Conservation (phyloP, 2,888 invertebrate genomes). For the Caenorhabditis sp. region DNA sequence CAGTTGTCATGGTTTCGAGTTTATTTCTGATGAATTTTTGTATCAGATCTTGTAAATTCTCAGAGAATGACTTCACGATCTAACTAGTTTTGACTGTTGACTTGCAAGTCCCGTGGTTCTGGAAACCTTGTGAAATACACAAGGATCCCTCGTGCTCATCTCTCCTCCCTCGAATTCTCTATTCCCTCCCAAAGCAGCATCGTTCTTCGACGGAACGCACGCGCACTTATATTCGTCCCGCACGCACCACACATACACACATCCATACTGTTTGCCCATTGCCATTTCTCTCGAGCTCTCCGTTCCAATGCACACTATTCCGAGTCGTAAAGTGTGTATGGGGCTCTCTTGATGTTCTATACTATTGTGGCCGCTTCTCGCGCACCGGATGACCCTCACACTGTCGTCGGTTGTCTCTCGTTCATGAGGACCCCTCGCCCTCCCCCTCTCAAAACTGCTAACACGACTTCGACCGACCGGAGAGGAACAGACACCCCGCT, state of each 20-base stretch:
- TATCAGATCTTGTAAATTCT: no score
- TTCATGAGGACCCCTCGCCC: constrained; percentile 15
- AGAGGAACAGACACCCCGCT: constrained; percentile 42
- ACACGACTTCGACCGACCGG: constrained; percentile 44
- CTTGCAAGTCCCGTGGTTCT: not conserved
- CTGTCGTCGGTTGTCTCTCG: constrained; percentile 31
- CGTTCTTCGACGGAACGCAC: constrained; percentile 63
- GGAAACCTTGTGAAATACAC: not conserved
- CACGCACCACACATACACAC: constrained; percentile 58
- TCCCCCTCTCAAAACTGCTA: constrained; percentile 32
- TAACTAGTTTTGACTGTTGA: not conserved
- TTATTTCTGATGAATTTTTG: no score
- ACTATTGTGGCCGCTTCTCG: constrained; percentile 30
- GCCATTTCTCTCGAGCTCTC: constrained; percentile 54
- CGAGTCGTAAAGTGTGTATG: constrained; percentile 38
- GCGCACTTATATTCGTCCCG: constrained; percentile 66
- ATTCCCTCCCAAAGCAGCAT: constrained; percentile 31
- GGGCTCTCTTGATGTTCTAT: constrained; percentile 19
- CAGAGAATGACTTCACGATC: no score
- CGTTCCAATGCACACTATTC: constrained; percentile 42
- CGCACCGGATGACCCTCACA: constrained; percentile 56
- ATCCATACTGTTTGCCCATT: constrained; percentile 63
- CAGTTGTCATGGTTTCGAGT: no score
- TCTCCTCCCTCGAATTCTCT: constrained; percentile 10
- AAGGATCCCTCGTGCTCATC: constrained; percentile 22